phyloP scores from a whole-genome alignment of 1,140 invertebrate genomes.

The Brachionus plicatilis region DNA sequence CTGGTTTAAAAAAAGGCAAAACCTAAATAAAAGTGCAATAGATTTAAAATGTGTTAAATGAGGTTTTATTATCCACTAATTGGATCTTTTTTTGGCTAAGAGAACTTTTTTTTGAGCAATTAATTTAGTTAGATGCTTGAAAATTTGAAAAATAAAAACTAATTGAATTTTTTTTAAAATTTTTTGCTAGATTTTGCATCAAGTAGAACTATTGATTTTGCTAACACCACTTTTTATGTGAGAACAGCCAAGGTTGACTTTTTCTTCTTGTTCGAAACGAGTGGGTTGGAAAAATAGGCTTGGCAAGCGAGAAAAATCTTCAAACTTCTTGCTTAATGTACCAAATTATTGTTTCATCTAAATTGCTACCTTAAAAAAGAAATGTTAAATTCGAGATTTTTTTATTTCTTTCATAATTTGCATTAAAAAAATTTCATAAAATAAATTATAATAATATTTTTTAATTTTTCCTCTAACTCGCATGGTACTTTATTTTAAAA shows the following conservation, averaged over 20 bases:
- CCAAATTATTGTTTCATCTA: neutral
- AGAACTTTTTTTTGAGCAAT: neutral
- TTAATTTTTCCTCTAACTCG: neutral
- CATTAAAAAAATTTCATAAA: neutral
- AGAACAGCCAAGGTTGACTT: neutral
- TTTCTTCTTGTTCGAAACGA: neutral
- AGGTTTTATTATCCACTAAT: neutral
- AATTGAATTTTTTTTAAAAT: neutral
- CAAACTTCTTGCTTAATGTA: neutral
- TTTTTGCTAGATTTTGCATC: neutral
- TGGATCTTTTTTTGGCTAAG: neutral
- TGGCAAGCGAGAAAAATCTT: neutral
- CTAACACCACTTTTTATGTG: neutral
- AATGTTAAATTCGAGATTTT: neutral
- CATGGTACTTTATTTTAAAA: neutral
- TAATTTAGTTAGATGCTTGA: neutral
- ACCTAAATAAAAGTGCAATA: neutral
- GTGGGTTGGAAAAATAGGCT: neutral
- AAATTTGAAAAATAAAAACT: neutral
- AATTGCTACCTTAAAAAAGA: neutral
- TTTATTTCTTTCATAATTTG: neutral
- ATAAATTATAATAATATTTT: neutral
- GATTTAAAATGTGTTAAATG: neutral
- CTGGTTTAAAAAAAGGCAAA: neutral
- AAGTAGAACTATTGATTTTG: neutral